Conservation (phyloP, 1,140 invertebrate species). For the Pogonus chalceus region DNA sequence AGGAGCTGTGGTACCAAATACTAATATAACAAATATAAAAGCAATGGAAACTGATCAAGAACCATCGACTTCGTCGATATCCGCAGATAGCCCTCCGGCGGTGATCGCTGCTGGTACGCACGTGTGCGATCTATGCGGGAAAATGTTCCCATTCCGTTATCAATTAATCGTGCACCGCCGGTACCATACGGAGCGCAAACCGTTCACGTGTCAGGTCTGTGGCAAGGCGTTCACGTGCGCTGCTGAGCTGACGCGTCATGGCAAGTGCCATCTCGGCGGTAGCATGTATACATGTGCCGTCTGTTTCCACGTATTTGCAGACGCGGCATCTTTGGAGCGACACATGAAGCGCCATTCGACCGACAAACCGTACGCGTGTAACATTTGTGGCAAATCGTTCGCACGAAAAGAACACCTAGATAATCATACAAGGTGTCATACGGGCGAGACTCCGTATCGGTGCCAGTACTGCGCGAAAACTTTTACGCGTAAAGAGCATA, state of each 20-base stretch:
- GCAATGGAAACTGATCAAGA: conserved; percentile 44
- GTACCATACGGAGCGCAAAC: conserved; percentile 76
- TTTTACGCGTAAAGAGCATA: conserved; percentile 58
- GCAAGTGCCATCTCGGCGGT: conserved; percentile 69
- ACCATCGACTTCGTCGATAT: conserved; percentile 40
- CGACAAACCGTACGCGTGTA: conserved; percentile 71
- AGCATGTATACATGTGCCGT: conserved; percentile 63
- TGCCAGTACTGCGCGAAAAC: conserved; percentile 55
- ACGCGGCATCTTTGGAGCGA: conserved; percentile 55
- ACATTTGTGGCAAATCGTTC: conserved; percentile 78
- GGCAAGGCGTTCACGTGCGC: conserved; percentile 69
- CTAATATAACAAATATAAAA: conserved; percentile 38
- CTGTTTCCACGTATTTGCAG: conserved; percentile 65
- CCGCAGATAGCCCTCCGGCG: conserved; percentile 39
- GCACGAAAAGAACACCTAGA: conserved; percentile 76
- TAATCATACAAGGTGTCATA: conserved; percentile 72
- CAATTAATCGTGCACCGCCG: conserved; percentile 74
- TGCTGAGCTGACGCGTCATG: conserved; percentile 64
- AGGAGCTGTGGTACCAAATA: conserved; percentile 10
- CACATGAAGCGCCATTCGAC: conserved; percentile 69
- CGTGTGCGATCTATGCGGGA: conserved; percentile 72
- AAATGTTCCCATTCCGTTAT: conserved; percentile 76
- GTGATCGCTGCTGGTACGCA: conserved; percentile 54
- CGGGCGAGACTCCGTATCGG: conserved; percentile 72
- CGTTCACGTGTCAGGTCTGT: conserved; percentile 72